phyloP scores from a whole-genome alignment of 2,888 invertebrate species.

The Tetranychus piercei region DNA sequence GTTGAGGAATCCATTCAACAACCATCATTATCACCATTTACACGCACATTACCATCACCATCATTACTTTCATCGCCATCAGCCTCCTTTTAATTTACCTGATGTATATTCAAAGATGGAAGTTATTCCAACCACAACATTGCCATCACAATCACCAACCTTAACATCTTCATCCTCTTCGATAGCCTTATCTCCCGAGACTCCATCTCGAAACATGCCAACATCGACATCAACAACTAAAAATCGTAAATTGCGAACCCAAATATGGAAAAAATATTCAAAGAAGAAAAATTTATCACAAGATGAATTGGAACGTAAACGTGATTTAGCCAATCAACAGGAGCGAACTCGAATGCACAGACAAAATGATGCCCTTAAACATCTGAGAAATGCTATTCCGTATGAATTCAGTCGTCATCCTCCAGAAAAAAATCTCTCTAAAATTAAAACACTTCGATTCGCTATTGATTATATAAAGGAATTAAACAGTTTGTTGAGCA shows the following conservation, averaged over 20 bases:
- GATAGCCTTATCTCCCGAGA: too few relatives aligned
- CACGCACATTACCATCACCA: background rate
- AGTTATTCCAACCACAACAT: background rate
- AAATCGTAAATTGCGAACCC: background rate
- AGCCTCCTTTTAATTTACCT: background rate
- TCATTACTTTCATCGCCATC: background rate
- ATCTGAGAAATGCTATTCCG: slow-evolving; percentile 15
- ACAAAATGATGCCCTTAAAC: slow-evolving; percentile 17
- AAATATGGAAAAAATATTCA: slow-evolving; percentile 17
- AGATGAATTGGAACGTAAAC: slow-evolving; percentile 19
- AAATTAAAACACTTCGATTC: slow-evolving; percentile 19
- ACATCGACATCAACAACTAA: background rate
- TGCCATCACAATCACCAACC: background rate
- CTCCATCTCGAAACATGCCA: too few relatives aligned
- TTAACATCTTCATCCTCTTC: background rate
- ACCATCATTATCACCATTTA: background rate
- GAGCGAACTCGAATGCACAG: slow-evolving; percentile 21
- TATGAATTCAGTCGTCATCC: slow-evolving; percentile 9
- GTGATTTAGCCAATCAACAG: slow-evolving; percentile 21
- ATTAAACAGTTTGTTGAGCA: background rate
- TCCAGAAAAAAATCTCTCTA: slow-evolving; percentile 15
- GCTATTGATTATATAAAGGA: slow-evolving; percentile 19
- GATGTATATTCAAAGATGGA: background rate
- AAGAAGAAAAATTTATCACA: slow-evolving; percentile 15
- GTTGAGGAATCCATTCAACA: too few relatives aligned